phyloP scores from a whole-genome alignment of 2,888 invertebrate genomes.

The Drosophila engyochracea region DNA sequence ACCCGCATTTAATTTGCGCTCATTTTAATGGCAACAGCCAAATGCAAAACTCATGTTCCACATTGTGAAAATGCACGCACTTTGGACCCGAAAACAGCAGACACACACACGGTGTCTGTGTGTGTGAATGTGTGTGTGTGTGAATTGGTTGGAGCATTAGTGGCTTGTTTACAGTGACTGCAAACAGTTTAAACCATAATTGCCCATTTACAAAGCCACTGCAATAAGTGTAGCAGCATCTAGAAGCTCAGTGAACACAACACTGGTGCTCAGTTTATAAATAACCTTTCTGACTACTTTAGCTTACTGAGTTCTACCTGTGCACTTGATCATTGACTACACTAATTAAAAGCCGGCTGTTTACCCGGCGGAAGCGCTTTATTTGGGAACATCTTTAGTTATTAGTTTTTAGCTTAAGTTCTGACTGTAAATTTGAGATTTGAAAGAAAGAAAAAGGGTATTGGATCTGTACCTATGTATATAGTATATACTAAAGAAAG shows the following conservation, averaged over 20 bases:
- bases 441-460: neutral
- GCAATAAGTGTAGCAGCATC: conserved; percentile 25
- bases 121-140: conserved; percentile 1
- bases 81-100: conserved; percentile 37
- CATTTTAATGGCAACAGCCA: conserved; percentile 78
- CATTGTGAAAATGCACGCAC: conserved; percentile 71
- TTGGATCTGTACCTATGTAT: neutral
- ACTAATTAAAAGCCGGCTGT: neutral
- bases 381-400: neutral
- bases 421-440: neutral
- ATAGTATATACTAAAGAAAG: too few relatives aligned
- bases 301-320: conserved; percentile 1
- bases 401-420: neutral
- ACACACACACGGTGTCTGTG: neutral
- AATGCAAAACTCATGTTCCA: conserved; percentile 82
- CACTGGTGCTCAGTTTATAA: conserved; percentile 32
- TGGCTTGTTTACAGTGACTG: conserved; percentile 64
- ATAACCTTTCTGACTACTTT: conserved; percentile 12
- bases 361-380: neutral
- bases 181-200: conserved; percentile 37
- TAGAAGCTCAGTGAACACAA: conserved; percentile 2
- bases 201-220: conserved; percentile 33
- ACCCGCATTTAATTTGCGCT: conserved; percentile 83
- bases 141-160: conserved; percentile 48
- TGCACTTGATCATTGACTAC: conserved; percentile 22